Conservation (phyloP, 2,797 vertebrate genomes). For the Acanthurus leucopareius region DNA sequence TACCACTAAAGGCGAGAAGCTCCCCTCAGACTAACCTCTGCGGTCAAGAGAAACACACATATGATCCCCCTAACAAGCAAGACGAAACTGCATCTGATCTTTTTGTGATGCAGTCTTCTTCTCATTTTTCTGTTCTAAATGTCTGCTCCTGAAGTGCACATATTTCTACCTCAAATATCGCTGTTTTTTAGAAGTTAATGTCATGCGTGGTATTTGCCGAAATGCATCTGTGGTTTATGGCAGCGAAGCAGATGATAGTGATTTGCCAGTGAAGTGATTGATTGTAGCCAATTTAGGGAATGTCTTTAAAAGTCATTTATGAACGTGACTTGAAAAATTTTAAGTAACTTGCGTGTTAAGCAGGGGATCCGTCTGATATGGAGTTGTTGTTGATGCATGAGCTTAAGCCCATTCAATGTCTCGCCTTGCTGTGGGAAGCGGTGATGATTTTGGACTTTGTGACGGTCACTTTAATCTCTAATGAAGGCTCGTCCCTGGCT, state of each 20-base stretch:
- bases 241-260: conserved; percentile 28
- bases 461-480: conserved; percentile 85
- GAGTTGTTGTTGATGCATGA: conserved; percentile 72
- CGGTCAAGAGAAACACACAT: conserved; percentile 31
- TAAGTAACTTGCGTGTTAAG: conserved; percentile 67
- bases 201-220: conserved; percentile 58
- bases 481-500: conserved; percentile 81
- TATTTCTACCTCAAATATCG: conserved; percentile 36
- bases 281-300: conserved; percentile 69
- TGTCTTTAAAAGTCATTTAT: conserved; percentile 63
- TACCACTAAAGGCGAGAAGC: conserved; percentile 26
- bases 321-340: conserved; percentile 67
- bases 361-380: conserved; percentile 69
- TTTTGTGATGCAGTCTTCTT: conserved; percentile 35
- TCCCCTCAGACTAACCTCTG: conserved; percentile 31
- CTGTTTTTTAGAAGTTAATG: conserved; percentile 61
- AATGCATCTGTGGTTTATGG: conserved; percentile 47
- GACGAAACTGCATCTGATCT: conserved; percentile 41
- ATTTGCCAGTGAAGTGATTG: conserved; percentile 33
- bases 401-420: conserved; percentile 76
- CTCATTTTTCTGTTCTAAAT: conserved; percentile 42
- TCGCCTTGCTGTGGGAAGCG: conserved; percentile 67
- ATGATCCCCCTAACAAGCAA: conserved; percentile 24
- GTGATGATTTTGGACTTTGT: conserved; percentile 80
- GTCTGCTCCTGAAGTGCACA: conserved; percentile 21